These are phyloP conservation scores for Podotricha telesiphe DNA, from an alignment of 2,888 invertebrate genomes.

Conservation along the genomic window DNA sequence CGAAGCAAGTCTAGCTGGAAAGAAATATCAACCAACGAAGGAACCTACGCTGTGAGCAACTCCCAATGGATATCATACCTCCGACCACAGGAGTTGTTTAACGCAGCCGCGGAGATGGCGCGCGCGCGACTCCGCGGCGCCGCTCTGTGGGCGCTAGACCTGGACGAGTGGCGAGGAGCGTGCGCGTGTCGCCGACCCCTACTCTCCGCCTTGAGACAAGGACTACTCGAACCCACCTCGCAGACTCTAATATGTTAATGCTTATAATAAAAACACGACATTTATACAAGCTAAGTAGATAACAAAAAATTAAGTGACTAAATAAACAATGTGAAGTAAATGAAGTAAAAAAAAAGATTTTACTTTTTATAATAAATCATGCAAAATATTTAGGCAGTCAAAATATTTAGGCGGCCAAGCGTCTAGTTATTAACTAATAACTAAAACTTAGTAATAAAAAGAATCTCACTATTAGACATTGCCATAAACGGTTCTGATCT, in stretches of 20 bases:
- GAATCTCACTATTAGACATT: not conserved
- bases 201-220: slow-evolving; percentile 83
- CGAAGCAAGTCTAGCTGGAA: slow-evolving; percentile 82
- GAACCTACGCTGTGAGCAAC: slow-evolving; percentile 88
- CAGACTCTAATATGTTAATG: slow-evolving; percentile 55
- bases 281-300: not conserved
- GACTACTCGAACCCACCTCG: slow-evolving; percentile 63
- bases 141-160: slow-evolving; percentile 90
- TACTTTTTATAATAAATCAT: not conserved
- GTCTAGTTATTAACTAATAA: not conserved
- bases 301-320: not conserved
- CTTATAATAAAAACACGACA: not conserved
- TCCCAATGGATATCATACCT: slow-evolving; percentile 93
- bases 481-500: not conserved
- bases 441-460: not conserved
- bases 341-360: not conserved
- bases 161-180: slow-evolving; percentile 88
- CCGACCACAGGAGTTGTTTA: slow-evolving; percentile 85
- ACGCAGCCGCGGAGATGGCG: slow-evolving; percentile 85
- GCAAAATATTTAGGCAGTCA: not conserved
- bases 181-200: slow-evolving; percentile 89
- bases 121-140: slow-evolving; percentile 86
- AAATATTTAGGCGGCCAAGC: not conserved
- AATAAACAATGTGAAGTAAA: not conserved
- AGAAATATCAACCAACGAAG: slow-evolving; percentile 84